A percentile compares a stretch with the other conserved stretches of the same genome.
Conservation (phyloP, 1,140 invertebrate species). For the Drosophila ambigua region DNA sequence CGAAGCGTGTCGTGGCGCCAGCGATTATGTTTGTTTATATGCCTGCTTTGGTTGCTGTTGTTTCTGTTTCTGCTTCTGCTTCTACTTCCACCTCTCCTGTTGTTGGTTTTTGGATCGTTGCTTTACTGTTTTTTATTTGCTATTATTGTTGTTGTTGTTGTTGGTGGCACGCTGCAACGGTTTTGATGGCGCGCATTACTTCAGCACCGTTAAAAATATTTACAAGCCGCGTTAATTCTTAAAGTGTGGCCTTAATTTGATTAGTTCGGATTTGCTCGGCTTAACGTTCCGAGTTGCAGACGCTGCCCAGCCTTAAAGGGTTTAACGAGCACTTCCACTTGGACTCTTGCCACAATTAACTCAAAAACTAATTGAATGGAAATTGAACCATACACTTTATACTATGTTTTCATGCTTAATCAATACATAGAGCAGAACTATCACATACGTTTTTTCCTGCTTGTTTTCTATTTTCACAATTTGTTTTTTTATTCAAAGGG, state of each 20-base stretch:
- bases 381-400: no score
- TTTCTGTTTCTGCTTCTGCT: constrained; percentile 24
- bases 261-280: constrained; percentile 71
- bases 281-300: constrained; percentile 45
- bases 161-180: constrained; percentile 69
- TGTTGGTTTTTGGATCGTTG: constrained; percentile 54
- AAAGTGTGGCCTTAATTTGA: constrained; percentile 81
- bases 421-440: no score
- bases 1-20: constrained; percentile 81
- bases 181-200: constrained; percentile 75
- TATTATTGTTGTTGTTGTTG: constrained; percentile 26
- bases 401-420: no score
- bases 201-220: constrained; percentile 81
- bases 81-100: constrained; percentile 9
- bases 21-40: constrained; percentile 82
- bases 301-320: constrained; percentile 41
- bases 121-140: constrained; percentile 67
- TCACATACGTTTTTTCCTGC: no score
- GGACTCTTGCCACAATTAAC: no score
- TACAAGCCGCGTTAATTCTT: constrained; percentile 81
- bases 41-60: constrained; percentile 59
- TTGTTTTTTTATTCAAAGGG: no score
- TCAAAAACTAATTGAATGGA: no score
- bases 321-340: not conserved
- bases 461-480: no score